Evolutionary conservation across 2,888 invertebrate genomes (phyloP).

Genomic region (Adelognathus sp.): DNA sequence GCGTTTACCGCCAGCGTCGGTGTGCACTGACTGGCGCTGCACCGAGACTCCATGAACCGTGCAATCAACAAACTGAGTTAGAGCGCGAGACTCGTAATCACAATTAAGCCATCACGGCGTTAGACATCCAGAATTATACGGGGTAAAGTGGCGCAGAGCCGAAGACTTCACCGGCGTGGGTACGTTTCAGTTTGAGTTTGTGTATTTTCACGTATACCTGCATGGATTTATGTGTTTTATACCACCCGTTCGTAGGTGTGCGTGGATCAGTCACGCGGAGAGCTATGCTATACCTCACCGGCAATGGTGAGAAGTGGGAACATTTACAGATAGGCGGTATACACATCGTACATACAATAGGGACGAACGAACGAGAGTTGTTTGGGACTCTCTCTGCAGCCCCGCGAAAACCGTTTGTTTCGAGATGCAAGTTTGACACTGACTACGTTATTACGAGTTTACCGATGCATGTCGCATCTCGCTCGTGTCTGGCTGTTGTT

Average conservation of each 20-base stretch:
- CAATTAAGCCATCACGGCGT: constrained; percentile 68
- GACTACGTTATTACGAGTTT: constrained; percentile 20
- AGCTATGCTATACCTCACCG: constrained; percentile 1
- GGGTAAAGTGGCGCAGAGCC: constrained; percentile 61
- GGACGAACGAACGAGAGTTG: not conserved
- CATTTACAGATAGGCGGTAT: not conserved
- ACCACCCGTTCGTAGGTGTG: not conserved
- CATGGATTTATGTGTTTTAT: not conserved
- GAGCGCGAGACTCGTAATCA: constrained; percentile 62
- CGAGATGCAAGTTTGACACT: constrained; percentile 17
- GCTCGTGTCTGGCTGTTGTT: not conserved
- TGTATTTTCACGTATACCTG: not conserved
- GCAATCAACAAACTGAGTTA: constrained; percentile 67
- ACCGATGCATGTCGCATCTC: not conserved
- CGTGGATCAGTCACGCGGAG: constrained; percentile 2
- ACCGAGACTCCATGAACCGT: constrained; percentile 61
- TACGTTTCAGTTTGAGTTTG: constrained; percentile 37
- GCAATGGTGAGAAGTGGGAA: not conserved
- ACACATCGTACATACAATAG: not conserved
- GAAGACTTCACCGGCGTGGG: constrained; percentile 33
- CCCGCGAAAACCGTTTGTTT: not conserved
- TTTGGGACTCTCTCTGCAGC: constrained; percentile 2
- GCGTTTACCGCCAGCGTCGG: constrained; percentile 13
- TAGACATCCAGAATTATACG: constrained; percentile 64
- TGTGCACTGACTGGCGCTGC: constrained; percentile 29